Evolutionary conservation across 2,113 vertebrate genomes (phyloP), one percentile per base, ranked within the genome.

Genomic region (Lasiurus cinereus): DNA sequence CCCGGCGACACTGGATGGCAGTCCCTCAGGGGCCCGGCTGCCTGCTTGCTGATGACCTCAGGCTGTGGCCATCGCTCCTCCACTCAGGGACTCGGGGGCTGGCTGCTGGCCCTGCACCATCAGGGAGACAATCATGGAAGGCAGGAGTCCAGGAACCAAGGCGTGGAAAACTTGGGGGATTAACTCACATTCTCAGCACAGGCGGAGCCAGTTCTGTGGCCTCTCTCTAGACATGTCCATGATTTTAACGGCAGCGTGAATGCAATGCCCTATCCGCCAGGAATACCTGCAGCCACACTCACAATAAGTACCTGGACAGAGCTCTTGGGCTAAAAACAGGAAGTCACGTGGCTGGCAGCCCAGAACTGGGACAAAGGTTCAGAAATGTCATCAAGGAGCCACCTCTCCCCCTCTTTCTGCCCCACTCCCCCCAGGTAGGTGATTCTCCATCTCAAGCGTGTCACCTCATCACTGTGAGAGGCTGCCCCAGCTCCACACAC

Each of bases 51-150:
- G 22, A 22, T 10, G 33, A 36, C 29, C 29, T 21, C 6, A 5
- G 2, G 12, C 52, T 0, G 0, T 0, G 21, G 27, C 59, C 59
- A 2, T 4, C 0, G 2, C 6, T 8, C 13, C 70, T 67, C 13
- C 12, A 16, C 33, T 15, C 0, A 0, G 74, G 79, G 70, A 14
- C 31, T 19, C 59, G 8, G 13, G 12, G 29, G 18, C 27, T 6
- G 8, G 7, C 83, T 36, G 21, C 27, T 70, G 6, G 80, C 62
- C 3, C 3, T 27, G 22, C 48, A 12, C 18, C 59, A 33, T 22
- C 66, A 1, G 2, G 5, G 11, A 43, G 74, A 15, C 10, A 22
- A 27, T 69, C 21, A 6, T 1, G n/a, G n/a, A 66, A 62, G 13
- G 48, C 48, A 33, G 15, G 14, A 27, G 18, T 27, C 43, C 69